Evolutionary conservation across 2,113 vertebrate genomes (phyloP), one percentile per base, ranked within the genome.

Genomic region (Tychaedon coryphoeus): DNA sequence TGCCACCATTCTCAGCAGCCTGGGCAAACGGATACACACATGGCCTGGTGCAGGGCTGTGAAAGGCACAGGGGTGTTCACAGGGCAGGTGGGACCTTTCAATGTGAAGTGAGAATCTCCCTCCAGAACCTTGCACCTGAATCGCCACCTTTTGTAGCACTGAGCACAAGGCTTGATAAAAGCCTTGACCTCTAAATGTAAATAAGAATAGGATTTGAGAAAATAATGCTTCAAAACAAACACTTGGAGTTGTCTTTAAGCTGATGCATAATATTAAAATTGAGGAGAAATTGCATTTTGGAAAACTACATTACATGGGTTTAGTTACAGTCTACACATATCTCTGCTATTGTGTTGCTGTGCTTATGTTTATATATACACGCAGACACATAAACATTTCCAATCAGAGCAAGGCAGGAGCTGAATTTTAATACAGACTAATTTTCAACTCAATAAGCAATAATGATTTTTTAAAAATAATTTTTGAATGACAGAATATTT

Each of bases 401-500:
- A 67, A 57, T 16, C 12, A 28, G 31, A 90, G 5, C 22, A 72
- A 70, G 43, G 23, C 33, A 85, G 57, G 86, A 77, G 43, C 29
- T 70, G 62, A 43, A 94, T 80, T 88, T 88, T 58, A 47, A 6
- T 70, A 47, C 6, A 62, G 47, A 40, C 26, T 43, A 17, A 31
- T 65, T 86, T 93, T 93, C 54, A 57, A 36, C 19, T 88, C 36
- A 54, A 74, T 19, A 66, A 79, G 28, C 22, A 72, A 42, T 16
- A 50, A 5, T 14, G 25, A 53, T 80, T 79, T 93, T 93, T 92
- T 20, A 14, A 6, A 87, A 61, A 23, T 92, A 81, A 64, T 83
- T 87, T 92, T 95, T 93, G 65, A 95, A 38, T 85, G 88, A 93
- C 62, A 72, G 89, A 72, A 65, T 78, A 33, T 76, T 84, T 88